phyloP scores from a whole-genome alignment of 2,113 vertebrate genomes.

The Chrysemys picta region DNA sequence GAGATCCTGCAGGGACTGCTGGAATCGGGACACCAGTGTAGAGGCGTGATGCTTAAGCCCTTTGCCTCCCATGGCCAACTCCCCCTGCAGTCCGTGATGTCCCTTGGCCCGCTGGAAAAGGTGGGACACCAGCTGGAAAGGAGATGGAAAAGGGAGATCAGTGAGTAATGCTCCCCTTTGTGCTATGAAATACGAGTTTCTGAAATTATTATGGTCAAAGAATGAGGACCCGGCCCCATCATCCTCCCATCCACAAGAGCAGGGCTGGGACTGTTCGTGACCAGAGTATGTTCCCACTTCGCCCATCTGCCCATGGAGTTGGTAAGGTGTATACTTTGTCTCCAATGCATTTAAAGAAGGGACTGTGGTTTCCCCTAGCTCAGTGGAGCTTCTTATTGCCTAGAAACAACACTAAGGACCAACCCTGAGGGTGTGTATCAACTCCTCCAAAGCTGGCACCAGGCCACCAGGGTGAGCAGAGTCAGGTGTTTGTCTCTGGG shows the following conservation, averaged over 20 bases:
- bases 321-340: neutral
- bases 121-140: constrained; percentile 84
- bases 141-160: neutral
- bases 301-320: neutral
- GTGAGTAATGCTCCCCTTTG: neutral
- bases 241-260: neutral
- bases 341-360: accelerated
- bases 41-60: constrained; percentile 75
- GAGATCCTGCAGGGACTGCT: constrained; percentile 87
- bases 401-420: too few species aligned
- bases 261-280: neutral
- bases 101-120: constrained; percentile 85
- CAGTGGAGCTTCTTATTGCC: neutral
- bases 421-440: neutral
- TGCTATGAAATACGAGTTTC: neutral
- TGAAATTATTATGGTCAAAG: neutral
- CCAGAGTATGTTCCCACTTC: neutral
- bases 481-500: neutral
- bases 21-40: constrained; percentile 86
- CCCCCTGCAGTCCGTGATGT: constrained; percentile 68
- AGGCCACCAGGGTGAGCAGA: neutral
- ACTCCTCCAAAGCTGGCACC: neutral
- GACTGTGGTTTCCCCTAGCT: neutral
- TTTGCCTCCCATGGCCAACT: constrained; percentile 71
- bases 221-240: neutral